Evolutionary conservation across 2,797 vertebrate species (phyloP).

Genomic region (Paedocypris micromegethes): DNA sequence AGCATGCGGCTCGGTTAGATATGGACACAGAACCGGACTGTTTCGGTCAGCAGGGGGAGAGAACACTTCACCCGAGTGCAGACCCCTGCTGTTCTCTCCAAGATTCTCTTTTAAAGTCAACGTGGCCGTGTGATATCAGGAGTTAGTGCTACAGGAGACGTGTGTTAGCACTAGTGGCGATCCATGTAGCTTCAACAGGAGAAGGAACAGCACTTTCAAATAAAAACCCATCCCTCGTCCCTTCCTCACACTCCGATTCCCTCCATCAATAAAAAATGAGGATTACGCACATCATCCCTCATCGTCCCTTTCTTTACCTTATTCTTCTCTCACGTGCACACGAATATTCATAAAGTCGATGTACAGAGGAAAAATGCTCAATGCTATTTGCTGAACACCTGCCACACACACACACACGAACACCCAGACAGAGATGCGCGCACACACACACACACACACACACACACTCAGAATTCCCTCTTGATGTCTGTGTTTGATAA

Average conservation of each 20-base stretch:
- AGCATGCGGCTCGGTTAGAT: conserved; percentile 31
- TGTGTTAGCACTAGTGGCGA: conserved; percentile 50
- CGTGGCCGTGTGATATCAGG: conserved; percentile 48
- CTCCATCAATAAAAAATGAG: conserved; percentile 53
- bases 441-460: background rate
- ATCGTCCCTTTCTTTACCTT: conserved; percentile 31
- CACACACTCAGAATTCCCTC: conserved; percentile 24
- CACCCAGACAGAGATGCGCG: conserved; percentile 5
- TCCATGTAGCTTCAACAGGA: conserved; percentile 24
- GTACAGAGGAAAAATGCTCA: conserved; percentile 26
- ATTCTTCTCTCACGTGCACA: conserved; percentile 23
- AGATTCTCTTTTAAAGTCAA: conserved; percentile 13
- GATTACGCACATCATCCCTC: conserved; percentile 44
- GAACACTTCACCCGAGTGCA: conserved; percentile 59
- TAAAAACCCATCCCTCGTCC: conserved; percentile 29
- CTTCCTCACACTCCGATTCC: conserved; percentile 13
- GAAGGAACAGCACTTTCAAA: conserved; percentile 10
- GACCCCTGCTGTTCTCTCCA: conserved; percentile 42
- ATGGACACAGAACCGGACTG: conserved; percentile 42
- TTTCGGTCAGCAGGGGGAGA: conserved; percentile 63
- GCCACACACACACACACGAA: background rate
- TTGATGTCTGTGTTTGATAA: conserved; percentile 33
- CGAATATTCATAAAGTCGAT: too few relatives aligned
- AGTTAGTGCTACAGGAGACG: conserved; percentile 19
- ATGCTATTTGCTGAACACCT: conserved; percentile 31